Conservation (phyloP, 1,140 invertebrate genomes). For the Drosophila kurseongensis region DNA sequence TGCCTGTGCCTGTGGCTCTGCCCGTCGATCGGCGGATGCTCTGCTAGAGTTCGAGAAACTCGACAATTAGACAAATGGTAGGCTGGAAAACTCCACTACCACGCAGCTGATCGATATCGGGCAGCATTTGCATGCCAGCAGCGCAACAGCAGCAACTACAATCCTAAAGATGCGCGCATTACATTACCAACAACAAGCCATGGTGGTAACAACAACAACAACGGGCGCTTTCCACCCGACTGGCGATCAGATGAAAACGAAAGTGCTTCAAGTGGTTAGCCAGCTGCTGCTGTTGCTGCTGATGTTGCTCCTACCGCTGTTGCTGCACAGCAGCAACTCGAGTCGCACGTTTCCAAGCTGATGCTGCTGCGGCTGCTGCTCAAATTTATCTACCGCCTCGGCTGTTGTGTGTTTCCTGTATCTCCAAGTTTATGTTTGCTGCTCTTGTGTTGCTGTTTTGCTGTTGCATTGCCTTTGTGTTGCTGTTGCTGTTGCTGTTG, state of each 20-base stretch:
- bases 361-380: conserved; percentile 25
- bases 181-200: conserved; percentile 55
- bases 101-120: conserved; percentile 78
- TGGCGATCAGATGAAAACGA: conserved; percentile 79
- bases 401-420: conserved; percentile 61
- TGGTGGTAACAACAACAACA: not conserved
- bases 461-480: conserved; percentile 1
- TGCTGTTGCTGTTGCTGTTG: conserved; percentile 28
- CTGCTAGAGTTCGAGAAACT: conserved; percentile 74
- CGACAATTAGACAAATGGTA: conserved; percentile 66
- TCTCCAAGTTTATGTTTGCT: conserved; percentile 58
- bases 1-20: not conserved
- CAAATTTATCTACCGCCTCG: conserved; percentile 47
- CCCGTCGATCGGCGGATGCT: conserved; percentile 39
- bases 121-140: conserved; percentile 55
- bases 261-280: conserved; percentile 77
- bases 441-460: conserved; percentile 23
- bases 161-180: conserved; percentile 74
- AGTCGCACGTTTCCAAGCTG: conserved; percentile 62
- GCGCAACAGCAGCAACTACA: conserved; percentile 29
- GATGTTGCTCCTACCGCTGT: conserved; percentile 36
- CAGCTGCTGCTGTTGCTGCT: conserved; percentile 35
- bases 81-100: conserved; percentile 48
- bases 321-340: conserved; percentile 28
- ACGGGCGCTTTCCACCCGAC: conserved; percentile 71